These are phyloP conservation scores for Cosmorhoe ocellata DNA, from an alignment of 2,888 invertebrate species.

Conservation along the genomic window DNA sequence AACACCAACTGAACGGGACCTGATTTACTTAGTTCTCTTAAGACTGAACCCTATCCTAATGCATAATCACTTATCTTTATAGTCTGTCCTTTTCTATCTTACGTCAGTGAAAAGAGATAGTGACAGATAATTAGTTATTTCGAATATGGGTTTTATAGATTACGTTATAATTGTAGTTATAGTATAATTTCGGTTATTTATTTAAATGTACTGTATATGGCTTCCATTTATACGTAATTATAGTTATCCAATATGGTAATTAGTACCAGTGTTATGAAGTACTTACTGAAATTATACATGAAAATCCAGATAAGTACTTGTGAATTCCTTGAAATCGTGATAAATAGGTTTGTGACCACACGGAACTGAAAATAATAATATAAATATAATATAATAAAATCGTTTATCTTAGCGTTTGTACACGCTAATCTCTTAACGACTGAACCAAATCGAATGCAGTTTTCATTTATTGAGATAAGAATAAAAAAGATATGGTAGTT, in stretches of 20 bases:
- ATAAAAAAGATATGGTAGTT: no score
- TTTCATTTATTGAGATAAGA: no score
- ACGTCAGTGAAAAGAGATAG: no score
- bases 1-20: slow-evolving; percentile 28
- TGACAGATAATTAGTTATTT: no score
- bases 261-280: not conserved
- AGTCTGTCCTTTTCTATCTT: no score
- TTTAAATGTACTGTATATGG: not conserved
- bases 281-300: not conserved
- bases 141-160: no score
- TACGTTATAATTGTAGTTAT: no score
- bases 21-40: slow-evolving; percentile 29
- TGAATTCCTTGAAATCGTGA: slow-evolving; percentile 8
- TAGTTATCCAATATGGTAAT: not conserved
- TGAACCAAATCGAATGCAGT: no score
- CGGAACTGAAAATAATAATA: no score
- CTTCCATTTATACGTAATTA: slow-evolving; percentile 7
- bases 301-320: not conserved
- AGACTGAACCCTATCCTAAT: slow-evolving; percentile 32
- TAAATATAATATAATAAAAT: no score
- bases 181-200: not conserved
- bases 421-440: no score
- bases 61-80: not conserved
- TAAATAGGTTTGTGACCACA: not conserved
- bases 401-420: no score